phyloP scores from a whole-genome alignment of 1,140 invertebrate genomes.

The Polypedilum vanderplanki region DNA sequence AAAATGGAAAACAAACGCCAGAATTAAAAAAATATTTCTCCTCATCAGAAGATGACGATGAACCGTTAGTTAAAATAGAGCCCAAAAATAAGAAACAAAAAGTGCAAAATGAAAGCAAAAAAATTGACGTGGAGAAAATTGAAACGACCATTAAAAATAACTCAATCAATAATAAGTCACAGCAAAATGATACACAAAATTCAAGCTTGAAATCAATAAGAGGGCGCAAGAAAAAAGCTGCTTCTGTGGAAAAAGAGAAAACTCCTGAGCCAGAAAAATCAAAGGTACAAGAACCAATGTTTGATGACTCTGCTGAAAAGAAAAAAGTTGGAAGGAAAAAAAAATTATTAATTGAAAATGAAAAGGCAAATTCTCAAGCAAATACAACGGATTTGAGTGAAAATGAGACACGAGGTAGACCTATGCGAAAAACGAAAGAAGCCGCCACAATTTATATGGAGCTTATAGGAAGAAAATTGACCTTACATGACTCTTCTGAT shows the following conservation, averaged over 20 bases:
- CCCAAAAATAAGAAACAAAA: background rate
- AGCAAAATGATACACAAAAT: background rate
- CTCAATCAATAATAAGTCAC: slow-evolving; percentile 10
- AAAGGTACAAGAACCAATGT: background rate
- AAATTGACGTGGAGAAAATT: slow-evolving; percentile 34
- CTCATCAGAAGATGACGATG: slow-evolving; percentile 39
- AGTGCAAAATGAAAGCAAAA: background rate
- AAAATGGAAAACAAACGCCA: background rate
- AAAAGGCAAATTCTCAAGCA: slow-evolving; percentile 25
- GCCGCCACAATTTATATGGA: slow-evolving; percentile 68
- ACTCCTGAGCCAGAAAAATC: background rate
- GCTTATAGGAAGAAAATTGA: slow-evolving; percentile 60
- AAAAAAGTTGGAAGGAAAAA: slow-evolving; percentile 42
- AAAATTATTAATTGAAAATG: slow-evolving; percentile 32
- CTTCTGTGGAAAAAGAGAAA: background rate
- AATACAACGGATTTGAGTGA: slow-evolving; percentile 32
- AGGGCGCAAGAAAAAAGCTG: background rate
- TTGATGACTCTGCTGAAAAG: slow-evolving; percentile 33
- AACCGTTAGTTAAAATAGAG: slow-evolving; percentile 38
- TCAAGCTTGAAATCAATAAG: background rate
- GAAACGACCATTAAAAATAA: slow-evolving; percentile 37
- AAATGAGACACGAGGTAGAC: slow-evolving; percentile 44
- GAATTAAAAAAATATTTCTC: slow-evolving; percentile 39
- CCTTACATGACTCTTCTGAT: slow-evolving; percentile 52
- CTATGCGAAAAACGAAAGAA: slow-evolving; percentile 66